Evolutionary conservation across 23 tunicate genomes (phyloP), one percentile per base, ranked within the genome.

Genomic region (Phallusia fumigata): DNA sequence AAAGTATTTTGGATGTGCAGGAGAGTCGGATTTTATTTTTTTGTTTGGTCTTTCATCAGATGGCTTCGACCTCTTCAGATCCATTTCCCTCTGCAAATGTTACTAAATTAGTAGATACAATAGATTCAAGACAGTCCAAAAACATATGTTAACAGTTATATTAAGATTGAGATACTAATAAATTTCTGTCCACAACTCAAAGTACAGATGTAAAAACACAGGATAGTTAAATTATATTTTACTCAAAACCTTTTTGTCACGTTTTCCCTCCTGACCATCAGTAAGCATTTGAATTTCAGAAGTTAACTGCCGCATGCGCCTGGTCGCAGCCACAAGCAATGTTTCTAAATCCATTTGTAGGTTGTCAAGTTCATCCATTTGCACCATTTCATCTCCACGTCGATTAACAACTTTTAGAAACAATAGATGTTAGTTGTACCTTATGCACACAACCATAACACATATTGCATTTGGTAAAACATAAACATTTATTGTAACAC

Each of bases 331-430:
- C 34, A 82, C 90, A 21, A 92, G 84, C 64, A 92, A 58, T 10
- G 84, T 86, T 84, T 92, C 97, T 31, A 92, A 40, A 51, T 92
- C 91, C 74, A 87, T 92, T 76, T 92, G 97, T 33, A 92, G 83
- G 45, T 30, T 58, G 74, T 92, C 97, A 3, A 92, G 52, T 84
- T 92, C 97, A 65, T 92, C 97, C 24, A 84, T 19, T 13, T 83
- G 30, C 33, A 91, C 53, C 32, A 28, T 47, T 28, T 85, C 96
- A 73, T 90, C 83, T 50, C 32, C 65, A 73, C 73, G 30, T 51
- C 96, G 80, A 73, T 33, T 86, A 31, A 91, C 19, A 32, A 91
- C 91, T 88, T 64, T 22, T 76, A 58, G 10, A 3, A 10, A 40
- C 47, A 40, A 40, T 3, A 40, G 10, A 40, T 10, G 47, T 40